These are phyloP conservation scores for Eunapius fragilis DNA, from an alignment of 37 sponge, comb jelly and placozoan species.

Conservation along the genomic window DNA sequence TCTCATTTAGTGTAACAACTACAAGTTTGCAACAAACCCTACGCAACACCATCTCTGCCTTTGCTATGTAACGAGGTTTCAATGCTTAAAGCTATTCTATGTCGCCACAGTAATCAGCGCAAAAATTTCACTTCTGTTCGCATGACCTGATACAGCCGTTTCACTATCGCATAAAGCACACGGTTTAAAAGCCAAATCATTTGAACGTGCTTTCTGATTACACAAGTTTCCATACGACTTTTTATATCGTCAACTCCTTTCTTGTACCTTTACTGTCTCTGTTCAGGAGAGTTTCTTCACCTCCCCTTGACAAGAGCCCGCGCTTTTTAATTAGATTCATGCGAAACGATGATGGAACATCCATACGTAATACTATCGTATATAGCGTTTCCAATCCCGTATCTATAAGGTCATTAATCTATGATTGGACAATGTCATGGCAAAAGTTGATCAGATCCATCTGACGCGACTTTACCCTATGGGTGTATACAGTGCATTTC, in stretches of 20 bases:
- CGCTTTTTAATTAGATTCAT: neutral
- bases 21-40: neutral
- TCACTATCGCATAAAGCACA: neutral
- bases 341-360: neutral
- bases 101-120: neutral
- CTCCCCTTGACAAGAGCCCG: neutral
- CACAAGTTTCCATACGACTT: neutral
- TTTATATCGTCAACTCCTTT: neutral
- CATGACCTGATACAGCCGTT: neutral
- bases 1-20: neutral
- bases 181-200: neutral
- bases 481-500: too few relatives aligned
- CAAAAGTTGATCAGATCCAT: neutral
- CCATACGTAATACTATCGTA: neutral
- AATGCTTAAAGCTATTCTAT: neutral
- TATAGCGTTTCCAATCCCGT: neutral
- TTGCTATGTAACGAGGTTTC: neutral
- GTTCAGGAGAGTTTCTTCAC: neutral
- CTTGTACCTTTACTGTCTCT: neutral
- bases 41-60: neutral
- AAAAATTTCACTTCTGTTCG: neutral
- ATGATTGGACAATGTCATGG: neutral
- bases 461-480: neutral
- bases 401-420: too few relatives aligned
- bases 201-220: neutral